Conservation (phyloP, 1,140 invertebrate genomes). For the Antheraea pernyi region DNA sequence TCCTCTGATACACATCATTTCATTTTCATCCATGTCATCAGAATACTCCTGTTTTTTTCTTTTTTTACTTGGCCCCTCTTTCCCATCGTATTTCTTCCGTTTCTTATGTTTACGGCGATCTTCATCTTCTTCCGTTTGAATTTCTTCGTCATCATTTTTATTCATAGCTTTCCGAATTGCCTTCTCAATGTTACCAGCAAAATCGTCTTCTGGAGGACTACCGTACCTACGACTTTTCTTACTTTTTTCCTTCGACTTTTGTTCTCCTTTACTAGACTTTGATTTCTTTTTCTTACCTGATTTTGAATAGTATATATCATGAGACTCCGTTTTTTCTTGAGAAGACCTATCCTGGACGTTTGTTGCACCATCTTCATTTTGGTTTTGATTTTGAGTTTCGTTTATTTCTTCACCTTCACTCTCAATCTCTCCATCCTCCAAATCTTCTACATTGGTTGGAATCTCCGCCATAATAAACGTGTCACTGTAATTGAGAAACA, state of each 20-base stretch:
- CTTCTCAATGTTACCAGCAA: slow-evolving; percentile 88
- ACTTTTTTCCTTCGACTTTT: slow-evolving; percentile 66
- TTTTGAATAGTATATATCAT: slow-evolving; percentile 61
- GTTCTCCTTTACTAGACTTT: slow-evolving; percentile 61
- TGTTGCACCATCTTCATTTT: slow-evolving; percentile 43
- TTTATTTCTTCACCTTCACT: slow-evolving; percentile 78
- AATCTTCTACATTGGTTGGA: slow-evolving; percentile 69
- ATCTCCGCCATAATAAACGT: slow-evolving; percentile 60
- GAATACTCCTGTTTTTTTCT: slow-evolving; percentile 79
- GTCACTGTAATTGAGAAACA: slow-evolving; percentile 63
- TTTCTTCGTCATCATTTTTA: slow-evolving; percentile 77
- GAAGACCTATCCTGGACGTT: slow-evolving; percentile 36
- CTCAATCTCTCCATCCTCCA: slow-evolving; percentile 82
- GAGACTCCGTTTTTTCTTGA: slow-evolving; percentile 43
- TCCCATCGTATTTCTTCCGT: slow-evolving; percentile 73
- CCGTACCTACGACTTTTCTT: slow-evolving; percentile 64
- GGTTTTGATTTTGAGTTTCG: slow-evolving; percentile 46
- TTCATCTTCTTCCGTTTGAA: slow-evolving; percentile 78
- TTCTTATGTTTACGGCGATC: slow-evolving; percentile 75
- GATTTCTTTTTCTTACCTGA: slow-evolving; percentile 76
- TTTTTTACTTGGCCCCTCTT: slow-evolving; percentile 65
- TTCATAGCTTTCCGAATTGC: slow-evolving; percentile 84
- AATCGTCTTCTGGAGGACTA: slow-evolving; percentile 82
- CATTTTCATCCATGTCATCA: slow-evolving; percentile 86
- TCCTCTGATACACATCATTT: slow-evolving; percentile 88